Base-by-base conservation (phyloP, 1,140 invertebrate species). In the Drosophila takahashii region DNA sequence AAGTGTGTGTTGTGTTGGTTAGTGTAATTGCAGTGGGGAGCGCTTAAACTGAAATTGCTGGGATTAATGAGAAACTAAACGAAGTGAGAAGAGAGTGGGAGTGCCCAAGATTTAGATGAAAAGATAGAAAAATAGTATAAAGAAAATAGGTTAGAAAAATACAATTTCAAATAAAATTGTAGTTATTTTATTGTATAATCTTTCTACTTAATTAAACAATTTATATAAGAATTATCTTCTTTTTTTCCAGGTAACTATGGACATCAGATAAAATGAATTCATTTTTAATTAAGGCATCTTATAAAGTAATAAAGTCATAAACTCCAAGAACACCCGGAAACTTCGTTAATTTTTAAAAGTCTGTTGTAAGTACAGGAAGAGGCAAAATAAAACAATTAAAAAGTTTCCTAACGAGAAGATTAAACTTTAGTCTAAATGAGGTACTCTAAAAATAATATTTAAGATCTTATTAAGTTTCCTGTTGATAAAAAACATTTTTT, bases 11-110 rank as follows among this genome's bases (percentile, higher is more conserved):
- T 66, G 42, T 39, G 50, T 48, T 65, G 62, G 15, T 18, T 11
- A 65, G 57, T 45, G 62, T 64, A 66, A 66, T 65, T 65, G 44
- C 26, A 39, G 9, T 34, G 34, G 66, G 16, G 1, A 51, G 37
- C n/a, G 37, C 29, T 52, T 42, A n/a, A 29, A 22, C 16, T 29
- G 41, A 4, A 47, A 37, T 65, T 1, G 59, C 32, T 13, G 11
- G 32, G 32, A 65, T 39, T 56, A 56, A 67, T 54, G 50, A 57
- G 50, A 48, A 56, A 48, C 32, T 51, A 18, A 48, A 15, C 42
- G 22, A 22, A 13, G 18, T 27, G 27, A n/a, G 36, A 51, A 41
- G 15, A 42, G 27, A 8, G 3, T 41, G 34, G 44, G 10, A 64
- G 26, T n/a, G 18, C 16, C 37, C 10, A 7, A 60, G 10, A 53